Evolutionary conservation across 2,888 invertebrate genomes (phyloP).

Genomic region (Drosophila quinaria): DNA sequence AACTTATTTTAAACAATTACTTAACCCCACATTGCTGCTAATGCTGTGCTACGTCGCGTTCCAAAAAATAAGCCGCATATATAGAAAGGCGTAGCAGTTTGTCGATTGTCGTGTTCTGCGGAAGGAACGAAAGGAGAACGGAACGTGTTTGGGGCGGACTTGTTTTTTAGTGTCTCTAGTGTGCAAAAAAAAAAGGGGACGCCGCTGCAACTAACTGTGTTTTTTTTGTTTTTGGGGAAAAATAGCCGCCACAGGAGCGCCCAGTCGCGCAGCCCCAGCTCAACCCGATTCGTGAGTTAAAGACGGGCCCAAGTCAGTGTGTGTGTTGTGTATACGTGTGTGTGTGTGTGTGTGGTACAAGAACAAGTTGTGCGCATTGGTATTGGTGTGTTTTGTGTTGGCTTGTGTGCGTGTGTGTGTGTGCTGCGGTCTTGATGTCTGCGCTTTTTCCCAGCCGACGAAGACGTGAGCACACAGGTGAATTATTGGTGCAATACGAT

Average conservation of each 20-base stretch:
- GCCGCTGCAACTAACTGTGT: slow-evolving; percentile 65
- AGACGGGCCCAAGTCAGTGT: slow-evolving; percentile 46
- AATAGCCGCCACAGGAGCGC: slow-evolving; percentile 64
- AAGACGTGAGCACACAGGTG: slow-evolving; percentile 77
- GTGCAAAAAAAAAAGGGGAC: slow-evolving; percentile 70
- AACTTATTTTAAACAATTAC: slow-evolving; percentile 25
- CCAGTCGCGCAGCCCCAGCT: slow-evolving; percentile 43
- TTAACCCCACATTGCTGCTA: slow-evolving; percentile 13
- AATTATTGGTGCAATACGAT: slow-evolving; percentile 75
- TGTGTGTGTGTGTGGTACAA: slow-evolving; percentile 40
- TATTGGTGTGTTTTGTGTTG: slow-evolving; percentile 30
- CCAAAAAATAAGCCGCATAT: not conserved
- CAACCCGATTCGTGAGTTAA: slow-evolving; percentile 58
- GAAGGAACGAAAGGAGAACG: slow-evolving; percentile 62
- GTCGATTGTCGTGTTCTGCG: slow-evolving; percentile 20
- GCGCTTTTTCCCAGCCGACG: slow-evolving; percentile 75
- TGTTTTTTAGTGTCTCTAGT: slow-evolving; percentile 51
- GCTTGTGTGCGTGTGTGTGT: slow-evolving; percentile 21
- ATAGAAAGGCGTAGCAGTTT: not conserved
- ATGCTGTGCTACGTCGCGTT: slow-evolving; percentile 22
- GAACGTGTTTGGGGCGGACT: slow-evolving; percentile 74
- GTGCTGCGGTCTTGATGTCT: slow-evolving; percentile 74
- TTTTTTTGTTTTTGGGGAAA: slow-evolving; percentile 63
- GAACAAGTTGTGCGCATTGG: slow-evolving; percentile 23
- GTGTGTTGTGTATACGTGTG: slow-evolving; percentile 8